These are phyloP conservation scores for Pristionchus exspectatus DNA, from an alignment of 2,888 invertebrate genomes.

Conservation along the genomic window DNA sequence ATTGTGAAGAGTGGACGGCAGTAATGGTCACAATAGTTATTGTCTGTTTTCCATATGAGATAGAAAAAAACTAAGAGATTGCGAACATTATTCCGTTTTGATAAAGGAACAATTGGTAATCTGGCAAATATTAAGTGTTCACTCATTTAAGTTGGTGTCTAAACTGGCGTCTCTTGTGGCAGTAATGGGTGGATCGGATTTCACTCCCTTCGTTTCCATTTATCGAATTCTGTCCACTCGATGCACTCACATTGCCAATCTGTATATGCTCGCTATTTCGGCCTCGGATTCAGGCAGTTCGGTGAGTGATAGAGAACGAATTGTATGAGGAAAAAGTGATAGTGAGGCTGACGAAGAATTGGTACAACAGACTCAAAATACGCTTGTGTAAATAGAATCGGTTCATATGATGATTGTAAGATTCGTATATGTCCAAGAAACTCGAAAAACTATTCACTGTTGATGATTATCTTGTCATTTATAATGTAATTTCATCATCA, in stretches of 20 bases:
- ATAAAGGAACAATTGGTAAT: background rate
- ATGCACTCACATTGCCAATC: constrained; percentile 51
- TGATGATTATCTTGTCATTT: too few species aligned
- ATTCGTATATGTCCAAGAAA: background rate
- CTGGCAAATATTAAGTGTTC: background rate
- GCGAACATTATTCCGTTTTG: too few species aligned
- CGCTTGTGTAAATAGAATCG: too few species aligned
- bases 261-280: constrained; percentile 55
- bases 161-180: constrained; percentile 52
- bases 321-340: too few species aligned
- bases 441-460: background rate
- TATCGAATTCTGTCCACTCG: constrained; percentile 42
- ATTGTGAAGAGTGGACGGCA: too few species aligned
- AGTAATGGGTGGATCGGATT: constrained; percentile 44
- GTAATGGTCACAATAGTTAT: too few species aligned
- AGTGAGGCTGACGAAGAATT: too few species aligned
- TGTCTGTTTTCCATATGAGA: too few species aligned
- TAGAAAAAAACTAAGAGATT: too few species aligned
- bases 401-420: too few species aligned
- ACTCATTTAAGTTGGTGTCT: constrained; percentile 44
- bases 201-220: constrained; percentile 48
- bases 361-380: too few species aligned
- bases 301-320: background rate
- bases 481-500: background rate
- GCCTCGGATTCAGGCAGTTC: constrained; percentile 23